These are phyloP conservation scores for Connochaetes taurinus DNA, from an alignment of 2,113 vertebrate genomes.

Conservation along the genomic window DNA sequence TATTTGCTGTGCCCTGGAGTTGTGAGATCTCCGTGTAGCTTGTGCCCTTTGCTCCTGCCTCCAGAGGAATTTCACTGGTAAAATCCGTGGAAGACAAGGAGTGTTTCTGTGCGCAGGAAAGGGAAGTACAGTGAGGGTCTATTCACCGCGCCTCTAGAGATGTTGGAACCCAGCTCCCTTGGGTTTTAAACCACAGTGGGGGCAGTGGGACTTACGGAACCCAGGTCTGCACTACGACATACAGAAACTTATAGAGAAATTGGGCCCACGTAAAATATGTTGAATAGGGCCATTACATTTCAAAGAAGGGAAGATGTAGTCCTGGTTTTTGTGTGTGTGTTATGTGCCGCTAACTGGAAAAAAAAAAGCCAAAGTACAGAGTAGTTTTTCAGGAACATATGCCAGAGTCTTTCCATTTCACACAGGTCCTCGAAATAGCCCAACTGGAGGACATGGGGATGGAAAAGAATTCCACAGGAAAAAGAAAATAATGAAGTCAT, in stretches of 20 bases:
- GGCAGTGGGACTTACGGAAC: not conserved
- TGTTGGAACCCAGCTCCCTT: not conserved
- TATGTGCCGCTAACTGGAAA: not conserved
- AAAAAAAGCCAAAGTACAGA: not conserved
- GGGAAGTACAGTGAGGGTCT: slow-evolving; percentile 41
- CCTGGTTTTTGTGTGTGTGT: slow-evolving; percentile 10
- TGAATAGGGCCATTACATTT: slow-evolving; percentile 31
- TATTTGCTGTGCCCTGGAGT: slow-evolving; percentile 36
- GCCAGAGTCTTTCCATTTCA: not conserved
- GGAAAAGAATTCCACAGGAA: not conserved
- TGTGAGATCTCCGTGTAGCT: slow-evolving; percentile 1
- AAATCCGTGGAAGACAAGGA: not conserved
- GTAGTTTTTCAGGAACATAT: slow-evolving; percentile 18
- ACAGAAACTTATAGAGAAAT: not conserved
- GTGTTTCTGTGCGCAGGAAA: slow-evolving; percentile 25
- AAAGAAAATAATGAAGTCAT: not conserved
- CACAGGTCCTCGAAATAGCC: not conserved
- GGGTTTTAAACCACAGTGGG: not conserved
- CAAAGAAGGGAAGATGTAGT: not conserved
- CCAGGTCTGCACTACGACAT: not conserved
- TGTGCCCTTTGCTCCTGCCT: slow-evolving; percentile 1
- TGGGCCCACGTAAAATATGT: not conserved
- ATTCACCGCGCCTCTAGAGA: not conserved
- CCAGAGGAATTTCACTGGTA: slow-evolving; percentile 34
- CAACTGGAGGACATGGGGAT: not conserved